A percentile compares a stretch with the other conserved stretches of the same genome.
phyloP scores from a whole-genome alignment of 35 echinoderm and acorn worm genomes.

The Ophiothrix spiculata region DNA sequence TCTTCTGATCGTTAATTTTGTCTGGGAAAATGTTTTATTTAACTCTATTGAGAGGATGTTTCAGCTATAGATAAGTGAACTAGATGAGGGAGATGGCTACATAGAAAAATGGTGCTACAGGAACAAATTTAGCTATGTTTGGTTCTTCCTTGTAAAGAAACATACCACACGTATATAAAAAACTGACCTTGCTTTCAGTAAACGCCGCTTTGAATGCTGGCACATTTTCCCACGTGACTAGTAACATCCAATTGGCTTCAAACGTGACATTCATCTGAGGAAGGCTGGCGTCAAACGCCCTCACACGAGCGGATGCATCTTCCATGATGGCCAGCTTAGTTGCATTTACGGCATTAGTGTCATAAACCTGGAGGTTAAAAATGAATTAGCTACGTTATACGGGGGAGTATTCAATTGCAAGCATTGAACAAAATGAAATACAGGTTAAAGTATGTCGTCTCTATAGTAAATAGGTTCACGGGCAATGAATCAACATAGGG shows the following conservation, averaged over 20 bases:
- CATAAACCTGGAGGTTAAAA: slow-evolving; percentile 46
- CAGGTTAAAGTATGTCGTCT: neutral
- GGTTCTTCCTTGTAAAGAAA: neutral
- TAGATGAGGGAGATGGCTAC: too few relatives aligned
- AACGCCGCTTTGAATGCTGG: slow-evolving; percentile 38
- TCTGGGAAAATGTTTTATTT: too few relatives aligned
- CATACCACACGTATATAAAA: neutral
- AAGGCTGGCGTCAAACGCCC: slow-evolving; percentile 37
- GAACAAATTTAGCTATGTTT: too few relatives aligned
- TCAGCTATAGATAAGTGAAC: too few relatives aligned
- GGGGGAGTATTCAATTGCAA: too few relatives aligned
- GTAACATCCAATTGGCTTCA: slow-evolving; percentile 76
- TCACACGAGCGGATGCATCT: slow-evolving; percentile 42
- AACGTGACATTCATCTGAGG: slow-evolving; percentile 27
- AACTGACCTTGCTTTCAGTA: neutral
- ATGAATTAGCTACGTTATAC: too few relatives aligned
- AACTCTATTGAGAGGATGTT: too few relatives aligned
- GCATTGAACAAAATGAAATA: slow-evolving; percentile 9
- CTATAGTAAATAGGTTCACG: neutral
- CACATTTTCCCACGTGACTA: slow-evolving; percentile 68
- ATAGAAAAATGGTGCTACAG: too few relatives aligned
- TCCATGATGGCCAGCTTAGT: slow-evolving; percentile 37
- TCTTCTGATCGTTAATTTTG: too few relatives aligned
- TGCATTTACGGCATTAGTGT: slow-evolving; percentile 23
- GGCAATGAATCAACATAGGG: too few relatives aligned